Base-by-base conservation (phyloP, 1,140 invertebrate genomes). In the Magallana angulata region DNA sequence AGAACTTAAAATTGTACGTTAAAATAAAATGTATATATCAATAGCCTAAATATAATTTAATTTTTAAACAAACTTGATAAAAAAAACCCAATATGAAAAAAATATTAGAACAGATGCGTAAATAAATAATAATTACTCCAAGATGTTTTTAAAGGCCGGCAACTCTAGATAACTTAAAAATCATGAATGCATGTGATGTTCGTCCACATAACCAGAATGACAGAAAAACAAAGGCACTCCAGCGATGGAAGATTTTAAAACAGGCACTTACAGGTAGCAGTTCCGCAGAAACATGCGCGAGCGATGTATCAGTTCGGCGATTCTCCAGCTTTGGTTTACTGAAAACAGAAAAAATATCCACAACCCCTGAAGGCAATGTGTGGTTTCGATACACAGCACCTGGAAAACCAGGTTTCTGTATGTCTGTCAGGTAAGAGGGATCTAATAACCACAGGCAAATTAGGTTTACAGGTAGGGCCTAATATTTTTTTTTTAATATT, bases 241-340 rank as follows among this genome's bases (percentile, higher is more conserved):
- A 85, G 30, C 62, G 85, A 76, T 85, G 85, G 85, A 59, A 8
- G 16, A 85, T 85, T 48, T 36, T 85, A 18, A 76, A 76, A 59
- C 48, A 85, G 68, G 85, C 76, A 60, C 48, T 92, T 14, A 90
- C 68, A 86, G 90, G 91, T 57, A 84, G 87, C 48, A 71, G 60
- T 64, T 89, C 88, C 24, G 59, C 64, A 57, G 85, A 89, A 48
- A 91, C 89, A 14, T 86, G 83, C 84, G 68, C 89, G 9, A 83
- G 88, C 85, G 56, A 86, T 60, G 91, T 85, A n/a, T 92, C 92
- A n/a, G 91, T 92, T 0, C 85, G 92, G 82, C n/a, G 92, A 60
- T 92, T 92, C 68, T 85, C 84, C 12, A 87, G 88, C 12, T 92
- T 87, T 89, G 90, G 90, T 58, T 59, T 92, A n/a, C 80, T 92